Percentiles rank a stretch among this genome's conserved stretches.
Evolutionary conservation across 2,113 vertebrate genomes (phyloP).

Genomic region (Microcebus ravelobensis): DNA sequence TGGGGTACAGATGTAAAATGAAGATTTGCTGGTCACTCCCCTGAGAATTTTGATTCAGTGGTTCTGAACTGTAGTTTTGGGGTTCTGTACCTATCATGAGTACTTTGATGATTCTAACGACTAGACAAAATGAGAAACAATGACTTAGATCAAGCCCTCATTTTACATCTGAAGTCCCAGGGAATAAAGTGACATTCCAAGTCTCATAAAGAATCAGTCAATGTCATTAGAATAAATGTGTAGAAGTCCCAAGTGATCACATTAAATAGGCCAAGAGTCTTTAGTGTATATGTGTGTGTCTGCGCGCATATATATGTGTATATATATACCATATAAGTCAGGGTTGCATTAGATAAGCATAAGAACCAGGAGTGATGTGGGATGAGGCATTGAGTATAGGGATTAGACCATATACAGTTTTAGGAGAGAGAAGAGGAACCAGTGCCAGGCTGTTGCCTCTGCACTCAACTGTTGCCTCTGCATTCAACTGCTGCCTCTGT

Average conservation of each 20-base stretch:
- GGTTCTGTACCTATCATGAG: not conserved
- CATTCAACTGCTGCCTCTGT: not conserved
- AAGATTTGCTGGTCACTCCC: not conserved
- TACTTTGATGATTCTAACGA: not conserved
- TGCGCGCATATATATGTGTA: not conserved
- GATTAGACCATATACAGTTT: not conserved
- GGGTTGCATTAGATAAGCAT: not conserved
- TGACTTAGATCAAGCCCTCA: not conserved
- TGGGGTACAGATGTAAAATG: not conserved
- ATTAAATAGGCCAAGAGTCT: not conserved
- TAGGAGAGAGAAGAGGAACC: not conserved
- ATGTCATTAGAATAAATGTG: not conserved
- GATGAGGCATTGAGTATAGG: not conserved
- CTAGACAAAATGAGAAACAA: not conserved
- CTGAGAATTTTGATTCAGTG: not conserved
- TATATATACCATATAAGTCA: too few species aligned
- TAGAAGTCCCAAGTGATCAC: not conserved
- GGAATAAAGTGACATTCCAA: not conserved
- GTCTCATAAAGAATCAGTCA: not conserved
- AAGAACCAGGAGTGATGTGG: not conserved
- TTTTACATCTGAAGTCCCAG: not conserved
- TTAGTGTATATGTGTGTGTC: not conserved
- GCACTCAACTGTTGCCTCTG: not conserved
- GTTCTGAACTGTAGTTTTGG: not conserved
- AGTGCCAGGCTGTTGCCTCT: not conserved